These are phyloP conservation scores for Salminus brasiliensis DNA, from an alignment of 2,113 vertebrate genomes.

Conservation along the genomic window DNA sequence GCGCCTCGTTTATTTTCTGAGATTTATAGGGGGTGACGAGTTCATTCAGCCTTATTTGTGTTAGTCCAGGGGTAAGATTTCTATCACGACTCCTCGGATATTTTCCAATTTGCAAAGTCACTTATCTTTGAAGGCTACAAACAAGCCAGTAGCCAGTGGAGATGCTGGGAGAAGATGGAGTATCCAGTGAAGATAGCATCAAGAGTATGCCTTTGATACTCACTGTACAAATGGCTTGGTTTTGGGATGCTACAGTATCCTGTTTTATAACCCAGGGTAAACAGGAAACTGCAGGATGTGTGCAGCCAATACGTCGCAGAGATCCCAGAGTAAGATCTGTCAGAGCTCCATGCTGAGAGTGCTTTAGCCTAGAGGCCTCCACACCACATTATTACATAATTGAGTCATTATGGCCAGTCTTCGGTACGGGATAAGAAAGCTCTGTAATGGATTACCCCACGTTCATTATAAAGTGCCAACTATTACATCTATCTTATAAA, in stretches of 20 bases:
- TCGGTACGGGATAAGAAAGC: neutral
- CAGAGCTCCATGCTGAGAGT: neutral
- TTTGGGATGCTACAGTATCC: conserved; percentile 18
- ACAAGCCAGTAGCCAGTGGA: conserved; percentile 26
- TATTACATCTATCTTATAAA: neutral
- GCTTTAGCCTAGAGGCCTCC: neutral
- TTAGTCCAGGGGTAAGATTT: conserved; percentile 42
- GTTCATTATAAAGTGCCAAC: neutral
- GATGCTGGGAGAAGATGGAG: conserved; percentile 24
- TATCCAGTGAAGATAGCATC: neutral
- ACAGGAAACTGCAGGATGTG: conserved; percentile 10
- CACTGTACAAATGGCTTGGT: conserved; percentile 12
- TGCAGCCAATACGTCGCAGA: neutral
- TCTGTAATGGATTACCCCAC: neutral
- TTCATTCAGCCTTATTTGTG: conserved; percentile 58
- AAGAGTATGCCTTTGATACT: conserved; percentile 33
- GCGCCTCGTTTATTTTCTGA: conserved; percentile 55
- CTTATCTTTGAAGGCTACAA: conserved; percentile 40
- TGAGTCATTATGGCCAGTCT: neutral
- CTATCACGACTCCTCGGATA: conserved; percentile 43
- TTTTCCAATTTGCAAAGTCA: conserved; percentile 43
- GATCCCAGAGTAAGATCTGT: neutral
- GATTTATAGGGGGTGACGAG: conserved; percentile 55
- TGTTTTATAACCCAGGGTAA: conserved; percentile 31
- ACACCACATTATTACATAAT: neutral